A percentile compares a stretch with the other conserved stretches of the same genome.
These are phyloP conservation scores for Setophaga petechia DNA, from an alignment of 2,113 vertebrate species.

Conservation along the genomic window DNA sequence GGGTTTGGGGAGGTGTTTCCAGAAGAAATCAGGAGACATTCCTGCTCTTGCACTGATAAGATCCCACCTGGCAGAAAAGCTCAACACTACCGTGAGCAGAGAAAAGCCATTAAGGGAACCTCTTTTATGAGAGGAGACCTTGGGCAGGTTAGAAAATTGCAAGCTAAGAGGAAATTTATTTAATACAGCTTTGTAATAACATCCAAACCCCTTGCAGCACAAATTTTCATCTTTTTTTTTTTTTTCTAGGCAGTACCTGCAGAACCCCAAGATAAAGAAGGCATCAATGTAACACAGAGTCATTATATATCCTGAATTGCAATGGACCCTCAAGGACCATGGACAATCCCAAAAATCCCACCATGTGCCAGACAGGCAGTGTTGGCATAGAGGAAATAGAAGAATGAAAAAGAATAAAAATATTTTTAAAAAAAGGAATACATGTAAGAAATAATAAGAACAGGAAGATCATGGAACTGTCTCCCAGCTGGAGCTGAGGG, in stretches of 20 bases:
- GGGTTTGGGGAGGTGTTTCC: background rate
- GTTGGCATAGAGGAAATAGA: background rate
- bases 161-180: background rate
- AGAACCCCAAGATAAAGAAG: background rate
- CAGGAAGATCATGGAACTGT: background rate
- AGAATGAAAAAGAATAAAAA: background rate
- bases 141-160: background rate
- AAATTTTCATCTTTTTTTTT: background rate
- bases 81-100: background rate
- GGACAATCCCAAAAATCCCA: background rate
- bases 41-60: background rate
- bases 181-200: background rate
- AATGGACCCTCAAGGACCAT: background rate
- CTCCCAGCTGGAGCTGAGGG: background rate
- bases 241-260: background rate
- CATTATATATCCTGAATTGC: background rate
- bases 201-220: background rate
- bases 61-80: background rate
- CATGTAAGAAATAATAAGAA: background rate
- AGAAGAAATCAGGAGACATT: background rate
- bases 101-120: background rate
- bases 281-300: accelerated
- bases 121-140: background rate
- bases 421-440: background rate
- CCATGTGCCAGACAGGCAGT: background rate